These are phyloP conservation scores for Drosophila busckii DNA, from an alignment of 1,140 invertebrate genomes.

Conservation along the genomic window DNA sequence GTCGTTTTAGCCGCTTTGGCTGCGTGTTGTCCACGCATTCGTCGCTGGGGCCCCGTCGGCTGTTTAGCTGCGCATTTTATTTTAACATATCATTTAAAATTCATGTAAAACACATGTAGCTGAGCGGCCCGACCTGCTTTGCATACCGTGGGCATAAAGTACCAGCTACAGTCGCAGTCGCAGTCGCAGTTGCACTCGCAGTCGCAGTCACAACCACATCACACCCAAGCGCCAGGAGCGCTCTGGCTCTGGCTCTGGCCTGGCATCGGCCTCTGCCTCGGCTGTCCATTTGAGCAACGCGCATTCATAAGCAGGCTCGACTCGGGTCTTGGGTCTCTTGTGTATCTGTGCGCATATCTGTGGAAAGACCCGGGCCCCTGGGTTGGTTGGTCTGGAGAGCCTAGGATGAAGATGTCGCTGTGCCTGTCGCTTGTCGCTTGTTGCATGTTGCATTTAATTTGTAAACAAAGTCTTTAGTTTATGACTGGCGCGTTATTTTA, in stretches of 20 bases:
- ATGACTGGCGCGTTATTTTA: conserved; percentile 73
- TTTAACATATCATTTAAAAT: conserved; percentile 78
- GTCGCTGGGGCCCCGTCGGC: conserved; percentile 39
- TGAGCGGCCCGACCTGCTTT: conserved; percentile 51
- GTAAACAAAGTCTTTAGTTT: conserved; percentile 78
- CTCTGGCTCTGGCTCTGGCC: neutral
- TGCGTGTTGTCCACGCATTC: conserved; percentile 36
- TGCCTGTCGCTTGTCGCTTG: conserved; percentile 48
- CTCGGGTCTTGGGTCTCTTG: neutral
- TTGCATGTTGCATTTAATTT: conserved; percentile 76
- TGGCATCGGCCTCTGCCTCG: neutral
- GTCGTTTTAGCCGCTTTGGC: conserved; percentile 7
- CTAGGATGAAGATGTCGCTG: conserved; percentile 41
- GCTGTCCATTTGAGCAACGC: conserved; percentile 26
- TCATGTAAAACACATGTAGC: conserved; percentile 77
- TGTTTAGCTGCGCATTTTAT: conserved; percentile 76
- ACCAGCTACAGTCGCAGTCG: conserved; percentile 7
- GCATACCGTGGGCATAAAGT: conserved; percentile 74
- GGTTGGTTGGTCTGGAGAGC: conserved; percentile 1
- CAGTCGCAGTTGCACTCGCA: conserved; percentile 1
- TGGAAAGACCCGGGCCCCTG: conserved; percentile 7
- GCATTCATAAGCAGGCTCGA: conserved; percentile 57
- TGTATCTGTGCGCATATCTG: conserved; percentile 38
- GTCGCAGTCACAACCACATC: conserved; percentile 31
- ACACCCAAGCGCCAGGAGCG: conserved; percentile 68